Evolutionary conservation across 2,888 invertebrate species (phyloP), one percentile per base, ranked within the genome.

Genomic region (Lapara coniferarum): DNA sequence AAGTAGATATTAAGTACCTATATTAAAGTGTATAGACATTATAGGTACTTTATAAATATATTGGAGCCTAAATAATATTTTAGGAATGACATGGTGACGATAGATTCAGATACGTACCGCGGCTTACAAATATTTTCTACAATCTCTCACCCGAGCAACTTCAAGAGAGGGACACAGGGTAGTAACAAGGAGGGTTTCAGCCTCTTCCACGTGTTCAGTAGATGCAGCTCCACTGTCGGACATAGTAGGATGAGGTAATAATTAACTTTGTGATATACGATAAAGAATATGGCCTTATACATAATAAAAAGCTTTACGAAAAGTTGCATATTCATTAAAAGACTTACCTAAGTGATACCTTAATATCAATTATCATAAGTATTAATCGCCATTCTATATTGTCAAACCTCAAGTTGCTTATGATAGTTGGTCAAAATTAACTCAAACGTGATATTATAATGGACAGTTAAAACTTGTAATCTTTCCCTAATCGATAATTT

Each of bases 111-210:
- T 74, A 96, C 96, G 0, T 97, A 96, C 85, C 95, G 95, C 70
- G 96, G 96, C 0, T 90, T 98, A 56, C 96, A 97, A 85, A 96
- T 98, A 74, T 97, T 98, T 86, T 95, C 96, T 73, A 92, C 95
- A 3, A 94, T 95, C 68, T 92, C 95, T 2, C 97, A 97, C 81
- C 97, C 97, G 10, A 96, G 97, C 71, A 95, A 95, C 51, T 97
- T 96, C 85, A 97, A 96, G 85, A 94, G 95, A 72, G 96, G 96
- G 8, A 91, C 91, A 46, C 92, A 92, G 1, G 93, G 93, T 10
- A 91, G 92, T 72, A 92, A 85, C 69, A 95, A 95, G 78, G 97
- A 97, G 85, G 97, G 97, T 0, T 90, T 96, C 37, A 97, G 97
- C 79, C 89, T 98, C 5, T 97, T 94, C 84, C 95, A 95, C 51